phyloP scores from a whole-genome alignment of 1,140 invertebrate species.

The Aporrectodea caliginosa region DNA sequence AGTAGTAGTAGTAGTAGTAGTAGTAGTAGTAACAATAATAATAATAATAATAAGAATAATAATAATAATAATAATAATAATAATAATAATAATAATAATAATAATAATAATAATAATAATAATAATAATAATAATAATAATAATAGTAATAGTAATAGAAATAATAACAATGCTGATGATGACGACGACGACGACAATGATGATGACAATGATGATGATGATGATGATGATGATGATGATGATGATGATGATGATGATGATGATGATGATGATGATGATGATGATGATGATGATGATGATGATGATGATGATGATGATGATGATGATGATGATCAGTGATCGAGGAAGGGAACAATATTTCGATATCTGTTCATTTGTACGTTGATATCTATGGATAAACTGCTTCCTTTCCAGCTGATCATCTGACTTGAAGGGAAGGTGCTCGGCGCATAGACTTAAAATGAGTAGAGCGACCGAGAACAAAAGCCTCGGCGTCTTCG shows the following conservation, averaged over 20 bases:
- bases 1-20: not conserved
- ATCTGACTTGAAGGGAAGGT: not conserved
- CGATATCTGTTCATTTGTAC: not conserved
- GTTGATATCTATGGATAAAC: not conserved
- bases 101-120: not conserved
- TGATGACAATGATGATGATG: not conserved
- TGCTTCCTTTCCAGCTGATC: not conserved
- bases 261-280: conserved; percentile 2
- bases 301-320: conserved; percentile 2
- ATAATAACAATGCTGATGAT: not conserved
- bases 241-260: conserved; percentile 2
- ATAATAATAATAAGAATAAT: not conserved
- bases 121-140: not conserved
- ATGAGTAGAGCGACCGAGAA: not conserved
- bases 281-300: conserved; percentile 3
- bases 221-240: not conserved
- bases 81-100: not conserved
- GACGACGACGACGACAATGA: not conserved
- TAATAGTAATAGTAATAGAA: not conserved
- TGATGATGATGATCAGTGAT: not conserved
- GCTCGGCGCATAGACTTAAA: not conserved
- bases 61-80: not conserved
- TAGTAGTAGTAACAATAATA: not conserved
- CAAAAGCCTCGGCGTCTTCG: not conserved
- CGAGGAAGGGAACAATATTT: not conserved